Evolutionary conservation across 2,888 invertebrate species (phyloP), one percentile per base, ranked within the genome.

Genomic region (Mesodorylaimus sp.): DNA sequence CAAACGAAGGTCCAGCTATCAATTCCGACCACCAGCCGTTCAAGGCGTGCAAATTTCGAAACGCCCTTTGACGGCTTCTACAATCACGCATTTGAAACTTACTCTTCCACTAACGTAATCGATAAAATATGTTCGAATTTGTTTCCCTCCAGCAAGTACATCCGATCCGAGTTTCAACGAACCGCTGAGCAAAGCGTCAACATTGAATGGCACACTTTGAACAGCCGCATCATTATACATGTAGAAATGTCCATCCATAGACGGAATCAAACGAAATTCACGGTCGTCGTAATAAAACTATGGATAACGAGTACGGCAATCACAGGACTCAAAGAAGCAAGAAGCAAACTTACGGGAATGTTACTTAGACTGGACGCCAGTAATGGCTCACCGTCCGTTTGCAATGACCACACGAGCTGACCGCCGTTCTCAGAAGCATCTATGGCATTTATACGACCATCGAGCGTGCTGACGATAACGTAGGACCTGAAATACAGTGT

Each of bases 181-280:
- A 16, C 70, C 68, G 51, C 81, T 81, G 2, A 93, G 73, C 25
- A 95, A 74, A 57, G 80, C 78, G 50, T 89, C 88, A 0, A 85
- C 82, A 39, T 81, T 79, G 55, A 93, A 77, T 0, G 89, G 88
- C 53, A 87, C 73, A 0, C 84, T 79, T 69, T 89, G 84, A 45
- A 93, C 77, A 53, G 77, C 79, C 53, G 82, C 80, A 0, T 86
- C 88, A 67, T 88, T 84, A 66, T 88, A 82, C 67, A 84, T 83
- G 71, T 88, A 95, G 45, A 95, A 74, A 2, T 80, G 79, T 1
- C 95, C 95, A 61, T 80, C 82, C 10, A 95, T 72, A 0, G 93
- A 88, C 1, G 93, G 95, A 61, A 95, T 87, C 64, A 93, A 76
- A 45, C 85, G 76, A 45, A 52, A 56, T 25, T 39, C 42, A 23